Evolutionary conservation across 2,113 vertebrate genomes (phyloP).

Genomic region (Aspidoscelis tigris): DNA sequence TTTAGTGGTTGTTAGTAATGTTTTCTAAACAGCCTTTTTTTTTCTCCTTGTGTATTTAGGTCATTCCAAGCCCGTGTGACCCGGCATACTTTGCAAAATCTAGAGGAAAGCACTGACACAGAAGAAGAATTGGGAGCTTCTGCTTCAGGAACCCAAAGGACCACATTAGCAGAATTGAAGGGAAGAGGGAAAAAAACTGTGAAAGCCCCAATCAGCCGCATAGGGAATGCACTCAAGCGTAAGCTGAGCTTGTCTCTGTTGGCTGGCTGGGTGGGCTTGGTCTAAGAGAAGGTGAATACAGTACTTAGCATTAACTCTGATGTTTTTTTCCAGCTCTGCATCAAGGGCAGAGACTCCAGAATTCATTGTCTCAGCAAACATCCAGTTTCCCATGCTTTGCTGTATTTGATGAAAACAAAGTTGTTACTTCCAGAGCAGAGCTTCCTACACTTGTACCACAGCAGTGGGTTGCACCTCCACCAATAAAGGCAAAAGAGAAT

Average conservation of each 20-base stretch:
- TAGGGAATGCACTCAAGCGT: slow-evolving; percentile 83
- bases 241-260: slow-evolving; percentile 29
- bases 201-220: slow-evolving; percentile 83
- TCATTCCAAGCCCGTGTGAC: slow-evolving; percentile 92
- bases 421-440: slow-evolving; percentile 53
- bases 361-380: slow-evolving; percentile 61
- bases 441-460: slow-evolving; percentile 71
- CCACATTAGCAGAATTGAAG: slow-evolving; percentile 86
- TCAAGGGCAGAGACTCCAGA: slow-evolving; percentile 74
- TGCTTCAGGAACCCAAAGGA: slow-evolving; percentile 79
- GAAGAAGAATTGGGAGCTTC: slow-evolving; percentile 52
- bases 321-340: slow-evolving; percentile 69
- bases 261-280: background rate
- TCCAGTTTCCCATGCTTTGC: slow-evolving; percentile 73
- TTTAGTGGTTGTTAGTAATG: too few species aligned
- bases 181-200: slow-evolving; percentile 88
- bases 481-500: slow-evolving; percentile 88
- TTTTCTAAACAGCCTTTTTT: accelerated
- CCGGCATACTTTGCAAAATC: slow-evolving; percentile 82
- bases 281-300: background rate
- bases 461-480: slow-evolving; percentile 84
- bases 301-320: slow-evolving; percentile 21
- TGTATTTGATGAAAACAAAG: slow-evolving; percentile 89
- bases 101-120: slow-evolving; percentile 70
- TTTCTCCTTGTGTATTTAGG: slow-evolving; percentile 68